Evolutionary conservation across 1,140 invertebrate species (phyloP), one percentile per base, ranked within the genome.

Genomic region (Ceratina japonica): DNA sequence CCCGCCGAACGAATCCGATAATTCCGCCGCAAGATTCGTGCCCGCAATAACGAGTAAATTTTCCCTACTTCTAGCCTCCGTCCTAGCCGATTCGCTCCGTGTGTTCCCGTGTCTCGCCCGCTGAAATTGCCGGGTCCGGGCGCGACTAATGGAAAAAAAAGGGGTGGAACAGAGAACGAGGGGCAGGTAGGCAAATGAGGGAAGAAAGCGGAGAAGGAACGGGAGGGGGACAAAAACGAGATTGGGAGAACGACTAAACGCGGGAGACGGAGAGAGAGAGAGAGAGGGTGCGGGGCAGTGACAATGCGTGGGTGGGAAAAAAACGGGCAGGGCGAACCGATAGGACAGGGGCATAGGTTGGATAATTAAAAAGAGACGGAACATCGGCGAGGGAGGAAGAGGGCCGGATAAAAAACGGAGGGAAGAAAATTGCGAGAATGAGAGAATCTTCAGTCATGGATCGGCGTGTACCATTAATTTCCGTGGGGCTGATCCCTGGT

Each of bases 391-490:
- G 31, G 54, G 18, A 56, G 18, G 37, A 31, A 31, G 20, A 15
- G 63, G 12, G 13, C 12, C 1, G 13, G 18, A 44, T 15, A 37
- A 66, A 16, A 56, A 31, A 49, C 44, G 49, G 31, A 64, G 18
- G 65, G 58, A 75, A 37, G 70, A 59, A 64, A 58, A 71, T n/a
- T 20, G 79, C 62, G 62, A 37, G 63, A 85, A 75, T 79, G 74
- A 71, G 52, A 24, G 66, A 79, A 82, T 85, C 79, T 85, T 84
- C 73, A 66, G 68, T 63, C 44, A 27, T 20, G 49, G 79, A 82
- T 85, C 82, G 84, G 84, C 83, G 68, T 85, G 79, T 84, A 81
- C 82, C 79, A 84, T 85, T 85, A 85, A 85, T 85, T 80, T 80
- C 58, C 37, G 74, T 10, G 66, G 37, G 51, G 27, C 51, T 56